These are phyloP conservation scores for Styela plicata DNA, from an alignment of 23 tunicate genomes.

Conservation along the genomic window DNA sequence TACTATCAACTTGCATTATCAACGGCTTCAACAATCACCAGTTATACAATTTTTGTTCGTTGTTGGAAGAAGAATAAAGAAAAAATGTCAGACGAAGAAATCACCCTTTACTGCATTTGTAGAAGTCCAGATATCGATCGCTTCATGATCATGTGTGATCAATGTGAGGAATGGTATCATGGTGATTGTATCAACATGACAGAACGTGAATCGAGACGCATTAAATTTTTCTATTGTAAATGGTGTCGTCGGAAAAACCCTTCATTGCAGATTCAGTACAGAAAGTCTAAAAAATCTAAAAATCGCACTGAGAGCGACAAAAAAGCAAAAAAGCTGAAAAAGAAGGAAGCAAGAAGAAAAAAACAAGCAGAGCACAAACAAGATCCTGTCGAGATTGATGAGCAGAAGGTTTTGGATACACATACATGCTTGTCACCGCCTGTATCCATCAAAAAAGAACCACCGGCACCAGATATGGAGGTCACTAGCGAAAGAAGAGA, in stretches of 20 bases:
- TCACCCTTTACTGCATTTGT: slow-evolving; percentile 66
- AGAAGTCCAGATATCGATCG: slow-evolving; percentile 76
- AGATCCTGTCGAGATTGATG: neutral
- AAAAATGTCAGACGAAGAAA: slow-evolving; percentile 10
- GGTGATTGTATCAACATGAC: slow-evolving; percentile 88
- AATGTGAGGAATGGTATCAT: slow-evolving; percentile 94
- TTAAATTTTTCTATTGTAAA: slow-evolving; percentile 80
- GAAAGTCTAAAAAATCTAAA: slow-evolving; percentile 62
- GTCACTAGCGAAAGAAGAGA: neutral
- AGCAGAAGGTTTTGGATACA: neutral
- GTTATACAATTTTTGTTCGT: too few species aligned
- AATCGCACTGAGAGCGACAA: slow-evolving; percentile 23
- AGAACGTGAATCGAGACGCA: slow-evolving; percentile 68
- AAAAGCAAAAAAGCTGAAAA: slow-evolving; percentile 27
- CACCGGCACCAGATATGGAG: neutral
- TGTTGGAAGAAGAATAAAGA: too few species aligned
- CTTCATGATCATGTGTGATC: slow-evolving; percentile 95
- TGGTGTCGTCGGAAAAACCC: slow-evolving; percentile 72
- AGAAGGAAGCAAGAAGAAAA: slow-evolving; percentile 5
- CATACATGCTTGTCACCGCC: neutral
- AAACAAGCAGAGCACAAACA: neutral
- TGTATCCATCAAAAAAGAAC: neutral
- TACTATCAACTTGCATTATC: too few species aligned
- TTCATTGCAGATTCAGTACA: slow-evolving; percentile 56
- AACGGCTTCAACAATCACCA: too few species aligned